Conservation (phyloP, 2,797 vertebrate species). For the Pseudocheirus occidentalis region DNA sequence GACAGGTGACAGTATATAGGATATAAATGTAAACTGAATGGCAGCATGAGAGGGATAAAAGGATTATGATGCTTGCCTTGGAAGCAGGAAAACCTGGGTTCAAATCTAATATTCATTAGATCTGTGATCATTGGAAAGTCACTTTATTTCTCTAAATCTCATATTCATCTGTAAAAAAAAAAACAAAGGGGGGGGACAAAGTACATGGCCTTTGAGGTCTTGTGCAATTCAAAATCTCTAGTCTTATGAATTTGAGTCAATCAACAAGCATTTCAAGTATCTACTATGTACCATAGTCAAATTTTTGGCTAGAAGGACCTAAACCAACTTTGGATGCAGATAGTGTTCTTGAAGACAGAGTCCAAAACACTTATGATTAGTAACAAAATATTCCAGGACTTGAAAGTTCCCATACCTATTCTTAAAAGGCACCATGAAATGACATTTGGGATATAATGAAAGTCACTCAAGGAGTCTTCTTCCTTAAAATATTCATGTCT, state of each 20-base stretch:
- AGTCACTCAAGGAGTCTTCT: slow-evolving; percentile 7
- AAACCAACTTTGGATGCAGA: not conserved
- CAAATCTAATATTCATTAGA: not conserved
- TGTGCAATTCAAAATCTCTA: not conserved
- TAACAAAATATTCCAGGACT: slow-evolving; percentile 8
- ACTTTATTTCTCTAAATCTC: not conserved
- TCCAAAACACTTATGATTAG: not conserved
- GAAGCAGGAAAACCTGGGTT: not conserved
- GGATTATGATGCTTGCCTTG: not conserved
- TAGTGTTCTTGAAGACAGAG: slow-evolving; percentile 21
- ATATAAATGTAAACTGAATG: not conserved
- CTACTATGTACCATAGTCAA: not conserved
- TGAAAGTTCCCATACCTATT: not conserved
- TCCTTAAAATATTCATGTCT: slow-evolving; percentile 50
- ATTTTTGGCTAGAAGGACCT: not conserved
- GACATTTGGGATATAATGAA: slow-evolving; percentile 40
- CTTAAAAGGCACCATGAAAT: not conserved
- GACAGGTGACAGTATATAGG: not conserved
- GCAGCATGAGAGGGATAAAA: not conserved
- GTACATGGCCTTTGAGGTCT: not conserved
- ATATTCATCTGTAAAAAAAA: not conserved
- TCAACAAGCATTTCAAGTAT: not conserved
- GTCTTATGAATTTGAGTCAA: not conserved
- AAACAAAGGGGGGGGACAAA: not conserved
- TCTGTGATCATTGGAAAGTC: not conserved